Evolutionary conservation across 2,888 invertebrate genomes (phyloP).

Genomic region (Campopleginae sp.): DNA sequence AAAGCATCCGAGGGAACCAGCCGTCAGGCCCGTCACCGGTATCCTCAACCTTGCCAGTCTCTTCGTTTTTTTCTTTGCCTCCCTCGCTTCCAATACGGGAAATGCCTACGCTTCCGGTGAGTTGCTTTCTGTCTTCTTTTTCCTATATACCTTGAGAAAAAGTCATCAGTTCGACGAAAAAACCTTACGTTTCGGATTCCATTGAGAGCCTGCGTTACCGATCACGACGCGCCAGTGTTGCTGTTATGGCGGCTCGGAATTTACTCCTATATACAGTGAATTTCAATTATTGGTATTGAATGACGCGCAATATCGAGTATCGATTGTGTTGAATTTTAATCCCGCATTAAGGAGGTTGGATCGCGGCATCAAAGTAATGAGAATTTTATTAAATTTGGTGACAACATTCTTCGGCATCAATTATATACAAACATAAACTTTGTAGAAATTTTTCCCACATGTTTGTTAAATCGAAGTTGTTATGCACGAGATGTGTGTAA

Average conservation of each 20-base stretch:
- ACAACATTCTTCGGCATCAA: too few relatives aligned
- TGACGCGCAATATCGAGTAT: not conserved
- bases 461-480: too few relatives aligned
- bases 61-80: slow-evolving; percentile 72
- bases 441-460: too few relatives aligned
- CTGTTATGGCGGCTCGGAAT: slow-evolving; percentile 25
- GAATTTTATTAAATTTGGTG: too few relatives aligned
- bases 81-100: slow-evolving; percentile 71
- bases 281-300: not conserved
- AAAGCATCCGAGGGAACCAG: slow-evolving; percentile 61
- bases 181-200: not conserved
- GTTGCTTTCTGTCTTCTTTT: slow-evolving; percentile 58
- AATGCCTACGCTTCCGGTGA: slow-evolving; percentile 76
- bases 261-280: not conserved
- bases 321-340: not conserved
- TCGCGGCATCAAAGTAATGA: too few relatives aligned
- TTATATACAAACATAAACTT: too few relatives aligned
- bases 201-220: not conserved
- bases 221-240: not conserved
- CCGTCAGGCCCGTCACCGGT: slow-evolving; percentile 66
- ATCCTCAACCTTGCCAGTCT: slow-evolving; percentile 66
- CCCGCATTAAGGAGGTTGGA: not conserved
- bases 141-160: not conserved
- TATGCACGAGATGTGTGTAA: too few relatives aligned
- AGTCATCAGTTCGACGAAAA: not conserved